Conservation (phyloP, 2,113 vertebrate genomes). For the Cnemophilus loriae region DNA sequence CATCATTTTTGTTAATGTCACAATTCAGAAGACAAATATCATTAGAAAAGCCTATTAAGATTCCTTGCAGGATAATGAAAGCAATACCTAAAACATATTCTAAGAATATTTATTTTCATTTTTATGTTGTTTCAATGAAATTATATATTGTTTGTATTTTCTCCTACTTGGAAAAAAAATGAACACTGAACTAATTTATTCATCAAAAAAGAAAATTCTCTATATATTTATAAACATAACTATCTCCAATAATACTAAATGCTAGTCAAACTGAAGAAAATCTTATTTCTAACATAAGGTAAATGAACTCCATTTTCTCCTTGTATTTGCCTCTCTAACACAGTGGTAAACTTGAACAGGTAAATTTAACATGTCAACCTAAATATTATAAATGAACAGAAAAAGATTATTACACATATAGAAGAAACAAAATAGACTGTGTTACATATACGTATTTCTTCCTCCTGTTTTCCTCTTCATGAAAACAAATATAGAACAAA, state of each 20-base stretch:
- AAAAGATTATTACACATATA: neutral
- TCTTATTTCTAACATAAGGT: neutral
- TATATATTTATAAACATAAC: neutral
- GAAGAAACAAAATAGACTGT: neutral
- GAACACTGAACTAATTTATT: neutral
- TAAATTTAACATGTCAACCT: neutral
- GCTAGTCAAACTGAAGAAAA: neutral
- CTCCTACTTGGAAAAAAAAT: neutral
- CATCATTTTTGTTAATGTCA: neutral
- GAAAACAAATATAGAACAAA: neutral
- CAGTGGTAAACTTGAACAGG: neutral
- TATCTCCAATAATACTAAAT: neutral
- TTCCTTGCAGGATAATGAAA: neutral
- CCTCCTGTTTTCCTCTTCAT: neutral
- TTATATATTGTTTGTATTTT: neutral
- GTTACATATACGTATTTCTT: neutral
- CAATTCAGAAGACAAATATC: neutral
- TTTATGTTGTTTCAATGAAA: neutral
- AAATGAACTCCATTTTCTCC: neutral
- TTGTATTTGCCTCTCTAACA: neutral
- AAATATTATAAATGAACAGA: neutral
- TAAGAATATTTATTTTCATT: neutral
- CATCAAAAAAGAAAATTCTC: neutral
- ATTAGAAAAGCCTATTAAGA: neutral
- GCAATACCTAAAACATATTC: neutral